phyloP scores from a whole-genome alignment of 2,888 invertebrate species.

The Microchrysa polita region DNA sequence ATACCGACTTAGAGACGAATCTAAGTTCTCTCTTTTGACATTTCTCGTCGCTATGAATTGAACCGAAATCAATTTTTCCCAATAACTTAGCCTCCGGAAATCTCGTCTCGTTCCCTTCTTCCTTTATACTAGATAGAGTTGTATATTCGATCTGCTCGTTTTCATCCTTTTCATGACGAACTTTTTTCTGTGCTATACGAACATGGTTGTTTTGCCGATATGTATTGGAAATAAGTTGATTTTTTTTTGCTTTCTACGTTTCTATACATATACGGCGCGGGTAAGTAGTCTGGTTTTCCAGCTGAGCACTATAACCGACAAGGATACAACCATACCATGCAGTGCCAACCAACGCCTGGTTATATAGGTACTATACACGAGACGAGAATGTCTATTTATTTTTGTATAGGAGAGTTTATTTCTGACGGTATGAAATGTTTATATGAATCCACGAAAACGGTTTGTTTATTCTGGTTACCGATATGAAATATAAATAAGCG shows the following conservation, averaged over 20 bases:
- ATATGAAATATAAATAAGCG: not conserved
- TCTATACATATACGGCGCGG: too few relatives aligned
- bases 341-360: not conserved
- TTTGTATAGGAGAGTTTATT: not conserved
- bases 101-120: slow-evolving; percentile 20
- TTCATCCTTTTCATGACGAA: not conserved
- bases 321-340: not conserved
- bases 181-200: too few relatives aligned
- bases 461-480: not conserved
- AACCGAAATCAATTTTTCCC: slow-evolving; percentile 40
- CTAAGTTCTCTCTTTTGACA: too few relatives aligned
- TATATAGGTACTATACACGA: not conserved
- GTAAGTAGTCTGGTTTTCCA: too few relatives aligned
- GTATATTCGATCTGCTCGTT: not conserved
- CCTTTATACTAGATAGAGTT: slow-evolving; percentile 16
- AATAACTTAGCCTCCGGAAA: slow-evolving; percentile 33
- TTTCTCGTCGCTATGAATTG: not conserved
- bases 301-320: not conserved
- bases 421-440: not conserved
- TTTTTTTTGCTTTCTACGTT: not conserved
- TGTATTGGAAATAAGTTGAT: not conserved
- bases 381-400: too few relatives aligned
- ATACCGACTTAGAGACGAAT: too few relatives aligned
- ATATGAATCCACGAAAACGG: not conserved
- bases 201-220: too few relatives aligned